These are phyloP conservation scores for Esox niger DNA, from an alignment of 2,113 vertebrate species.

Conservation along the genomic window DNA sequence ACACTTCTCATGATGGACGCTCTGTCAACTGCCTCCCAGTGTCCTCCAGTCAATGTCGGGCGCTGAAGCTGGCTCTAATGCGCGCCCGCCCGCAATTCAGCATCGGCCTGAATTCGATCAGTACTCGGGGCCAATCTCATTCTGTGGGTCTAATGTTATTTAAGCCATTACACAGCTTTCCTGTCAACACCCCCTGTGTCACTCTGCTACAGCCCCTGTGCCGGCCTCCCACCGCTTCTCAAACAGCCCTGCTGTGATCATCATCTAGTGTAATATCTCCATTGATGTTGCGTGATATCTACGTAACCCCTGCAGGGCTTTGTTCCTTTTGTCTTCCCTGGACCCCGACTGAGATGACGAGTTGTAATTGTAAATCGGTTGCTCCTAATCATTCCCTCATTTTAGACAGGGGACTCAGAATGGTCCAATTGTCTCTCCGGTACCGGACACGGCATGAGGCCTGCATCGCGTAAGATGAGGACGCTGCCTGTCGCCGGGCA, in stretches of 20 bases:
- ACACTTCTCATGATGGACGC: too few relatives aligned
- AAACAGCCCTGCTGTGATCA: too few relatives aligned
- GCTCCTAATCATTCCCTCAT: not conserved
- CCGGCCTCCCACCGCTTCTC: not conserved
- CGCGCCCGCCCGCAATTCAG: too few relatives aligned
- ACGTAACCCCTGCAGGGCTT: not conserved
- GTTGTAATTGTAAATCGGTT: not conserved
- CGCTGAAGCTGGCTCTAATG: too few relatives aligned
- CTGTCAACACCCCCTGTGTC: too few relatives aligned
- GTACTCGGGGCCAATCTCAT: too few relatives aligned
- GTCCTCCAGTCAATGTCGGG: too few relatives aligned
- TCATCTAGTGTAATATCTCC: not conserved
- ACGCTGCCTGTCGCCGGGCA: constrained; percentile 15
- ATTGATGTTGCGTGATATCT: not conserved
- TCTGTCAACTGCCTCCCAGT: too few relatives aligned
- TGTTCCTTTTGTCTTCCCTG: not conserved
- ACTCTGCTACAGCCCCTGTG: not conserved
- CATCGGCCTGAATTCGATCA: too few relatives aligned
- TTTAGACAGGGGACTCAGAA: not conserved
- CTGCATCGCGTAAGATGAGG: constrained; percentile 9
- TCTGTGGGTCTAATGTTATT: too few relatives aligned
- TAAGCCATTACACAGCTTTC: too few relatives aligned
- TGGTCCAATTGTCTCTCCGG: not conserved
- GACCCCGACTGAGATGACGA: not conserved
- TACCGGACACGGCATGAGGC: not conserved